These are phyloP conservation scores for Thaumatotibia leucotreta DNA, from an alignment of 1,140 invertebrate species.

Conservation along the genomic window DNA sequence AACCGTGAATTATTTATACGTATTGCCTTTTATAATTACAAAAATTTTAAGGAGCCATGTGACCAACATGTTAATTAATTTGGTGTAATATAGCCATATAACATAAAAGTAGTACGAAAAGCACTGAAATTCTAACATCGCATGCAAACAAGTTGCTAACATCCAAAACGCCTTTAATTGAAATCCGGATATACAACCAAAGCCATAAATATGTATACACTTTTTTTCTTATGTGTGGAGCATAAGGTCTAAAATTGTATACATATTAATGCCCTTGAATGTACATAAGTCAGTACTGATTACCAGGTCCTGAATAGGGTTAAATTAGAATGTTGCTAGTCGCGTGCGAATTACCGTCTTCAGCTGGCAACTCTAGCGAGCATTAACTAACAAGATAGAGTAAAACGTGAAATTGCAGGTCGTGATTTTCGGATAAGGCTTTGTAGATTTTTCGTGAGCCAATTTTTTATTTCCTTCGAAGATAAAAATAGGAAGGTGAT, in stretches of 20 bases:
- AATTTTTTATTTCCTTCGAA: neutral
- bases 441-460: neutral
- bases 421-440: neutral
- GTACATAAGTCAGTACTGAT: neutral
- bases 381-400: neutral
- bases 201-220: too few relatives aligned
- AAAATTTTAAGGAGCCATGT: too few relatives aligned
- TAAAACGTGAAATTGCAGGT: neutral
- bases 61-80: too few relatives aligned
- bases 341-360: neutral
- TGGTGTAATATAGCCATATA: neutral
- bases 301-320: slow-evolving; percentile 6
- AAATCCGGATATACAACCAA: too few relatives aligned
- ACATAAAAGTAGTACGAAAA: neutral
- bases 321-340: slow-evolving; percentile 15
- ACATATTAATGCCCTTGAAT: too few relatives aligned
- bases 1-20: too few relatives aligned
- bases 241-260: too few relatives aligned
- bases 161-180: neutral
- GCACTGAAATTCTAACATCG: neutral
- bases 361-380: neutral
- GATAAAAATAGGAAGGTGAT: too few relatives aligned
- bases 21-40: too few relatives aligned
- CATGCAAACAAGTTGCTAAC: neutral
- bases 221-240: too few relatives aligned